Evolutionary conservation across 2,888 invertebrate species (phyloP), one percentile per base, ranked within the genome.

Genomic region (Drosophila mimica): DNA sequence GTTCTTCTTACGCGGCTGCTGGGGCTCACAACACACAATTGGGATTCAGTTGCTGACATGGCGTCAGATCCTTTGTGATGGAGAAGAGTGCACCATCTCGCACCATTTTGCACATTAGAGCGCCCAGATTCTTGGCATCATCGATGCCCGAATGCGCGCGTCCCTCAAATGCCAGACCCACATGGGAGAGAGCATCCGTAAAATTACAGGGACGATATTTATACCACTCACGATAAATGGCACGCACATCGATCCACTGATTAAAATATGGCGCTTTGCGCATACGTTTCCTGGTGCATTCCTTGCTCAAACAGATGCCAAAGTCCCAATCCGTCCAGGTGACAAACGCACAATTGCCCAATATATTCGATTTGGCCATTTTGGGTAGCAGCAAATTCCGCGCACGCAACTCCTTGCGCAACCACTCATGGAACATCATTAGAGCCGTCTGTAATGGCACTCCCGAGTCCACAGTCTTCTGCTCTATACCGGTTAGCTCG

Each of bases 321-420:
- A 95, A 93, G 91, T 95, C 95, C 95, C 95, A 95, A 91, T 95
- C 95, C 73, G 94, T 94, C 95, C 95, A 95, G 36, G 95, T 95
- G 52, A 94, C 94, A 81, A 94, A 94, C 7, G 93, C 93, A 78
- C 94, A 94, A 78, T 93, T 93, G 68, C 93, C 93, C 63, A 91
- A 81, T 74, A 94, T 89, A 62, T 93, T 93, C 60, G 94, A 94
- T 70, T 94, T 93, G 51, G 92, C 92, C 76, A 91, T 91, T 78
- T 94, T 92, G 30, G 93, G 93, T 77, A 93, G 76, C 36, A 83
- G 61, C n/a, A 93, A 76, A 67, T 91, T 91, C 2, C 92, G 91
- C 4, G 87, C 75, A 3, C 91, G 88, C 64, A 93, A 63, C 66
- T 92, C 92, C 72, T 93, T 93, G 72, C 93, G 93, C 52, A 95